Base-by-base conservation (phyloP, 92 coral and sea anemone species). In the Hydrozoanthus gracilis region DNA sequence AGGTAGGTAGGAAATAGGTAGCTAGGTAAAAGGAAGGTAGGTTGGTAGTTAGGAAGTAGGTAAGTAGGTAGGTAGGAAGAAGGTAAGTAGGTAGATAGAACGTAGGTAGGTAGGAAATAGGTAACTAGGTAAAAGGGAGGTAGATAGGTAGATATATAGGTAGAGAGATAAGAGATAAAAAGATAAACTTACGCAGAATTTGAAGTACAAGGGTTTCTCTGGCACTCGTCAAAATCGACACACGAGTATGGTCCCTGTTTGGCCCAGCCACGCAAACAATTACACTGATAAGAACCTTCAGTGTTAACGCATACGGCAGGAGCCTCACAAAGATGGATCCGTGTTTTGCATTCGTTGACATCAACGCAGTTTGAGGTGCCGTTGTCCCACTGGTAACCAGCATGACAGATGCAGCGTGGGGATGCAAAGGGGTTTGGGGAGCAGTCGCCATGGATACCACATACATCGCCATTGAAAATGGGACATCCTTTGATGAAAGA, bases 301-400 rank as follows among this genome's bases (percentile, higher is more conserved):
- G 94, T 86, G 73, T 92, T 92, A 54, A 89, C 39, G 44, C 94
- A 92, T 48, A 51, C 52, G 35, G 94, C 92, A n/a, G 94, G 92
- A 18, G 92, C 3, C 15, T 80, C 52, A 60, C 92, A 92, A 27
- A 82, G 65, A 15, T 92, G 94, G 14, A 62, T 44, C 61, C 79
- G 86, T 10, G 64, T 61, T 10, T 17, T 75, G 44, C 94, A 92
- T 71, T 92, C 92, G 44, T 89, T 68, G 4, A 70, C 82, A 51
- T 83, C 94, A 51, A 51, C 87, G 71, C 94, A 92, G 52, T 55
- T 8, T 27, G 62, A 56, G 15, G 84, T 82, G 1, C 15, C 14
- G 18, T 58, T 83, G 56, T 77, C 74, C 94, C 94, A 92, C 46
- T 86, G 90, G 72, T 80, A 92, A 14, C 94, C 94, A 2, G 48